phyloP scores from a whole-genome alignment of 2,888 invertebrate species.

The Euzophera pinguis region DNA sequence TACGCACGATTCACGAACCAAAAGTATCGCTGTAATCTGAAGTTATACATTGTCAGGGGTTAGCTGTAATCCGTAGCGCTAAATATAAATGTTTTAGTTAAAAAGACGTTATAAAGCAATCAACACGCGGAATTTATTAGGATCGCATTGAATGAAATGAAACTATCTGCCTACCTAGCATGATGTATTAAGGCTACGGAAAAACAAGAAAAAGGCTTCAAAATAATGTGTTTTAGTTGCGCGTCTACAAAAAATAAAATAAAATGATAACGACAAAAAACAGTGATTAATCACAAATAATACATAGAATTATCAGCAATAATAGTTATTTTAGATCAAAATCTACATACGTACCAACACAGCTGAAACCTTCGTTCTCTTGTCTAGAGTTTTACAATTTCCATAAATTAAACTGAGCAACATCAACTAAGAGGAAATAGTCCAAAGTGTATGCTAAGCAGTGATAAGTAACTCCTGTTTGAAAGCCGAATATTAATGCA shows the following conservation, averaged over 20 bases:
- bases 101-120: neutral
- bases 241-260: too few species aligned
- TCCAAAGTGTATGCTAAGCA: constrained; percentile 48
- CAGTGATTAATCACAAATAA: too few species aligned
- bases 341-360: too few species aligned
- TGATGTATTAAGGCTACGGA: too few species aligned
- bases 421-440: constrained; percentile 19
- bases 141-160: too few species aligned
- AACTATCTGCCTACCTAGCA: too few species aligned
- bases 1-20: constrained; percentile 9
- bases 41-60: neutral
- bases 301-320: too few species aligned
- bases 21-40: constrained; percentile 12
- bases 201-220: too few species aligned
- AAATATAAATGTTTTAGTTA: neutral
- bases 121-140: neutral
- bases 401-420: constrained; percentile 1
- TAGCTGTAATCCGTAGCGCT: neutral
- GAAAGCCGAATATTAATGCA: constrained; percentile 73
- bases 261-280: too few species aligned
- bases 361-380: too few species aligned
- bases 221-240: too few species aligned
- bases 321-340: too few species aligned
- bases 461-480: constrained; percentile 67
- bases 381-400: neutral